Percentiles rank a stretch among this genome's conserved stretches.
Conservation (phyloP, 2,113 vertebrate species). For the Elaphurus davidianus region DNA sequence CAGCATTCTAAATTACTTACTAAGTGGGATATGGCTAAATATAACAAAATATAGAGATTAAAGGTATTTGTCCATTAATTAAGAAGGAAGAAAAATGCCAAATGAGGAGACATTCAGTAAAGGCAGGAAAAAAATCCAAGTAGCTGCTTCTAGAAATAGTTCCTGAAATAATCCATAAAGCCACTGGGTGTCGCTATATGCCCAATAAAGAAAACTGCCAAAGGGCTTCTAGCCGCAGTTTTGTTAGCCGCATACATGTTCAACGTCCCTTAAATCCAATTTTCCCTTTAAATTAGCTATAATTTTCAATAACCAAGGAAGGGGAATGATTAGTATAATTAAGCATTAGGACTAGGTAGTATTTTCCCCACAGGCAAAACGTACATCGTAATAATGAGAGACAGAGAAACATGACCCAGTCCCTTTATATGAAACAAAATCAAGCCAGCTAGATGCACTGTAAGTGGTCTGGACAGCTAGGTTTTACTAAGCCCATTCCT, state of each 20-base stretch:
- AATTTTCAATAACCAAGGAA: slow-evolving; percentile 4
- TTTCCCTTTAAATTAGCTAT: not conserved
- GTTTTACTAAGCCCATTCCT: not conserved
- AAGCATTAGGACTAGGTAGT: not conserved
- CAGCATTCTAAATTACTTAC: not conserved
- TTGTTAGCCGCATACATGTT: not conserved
- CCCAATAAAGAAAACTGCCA: slow-evolving; percentile 52
- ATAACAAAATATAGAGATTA: not conserved
- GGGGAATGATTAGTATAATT: not conserved
- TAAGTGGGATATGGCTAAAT: not conserved
- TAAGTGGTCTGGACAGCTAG: not conserved
- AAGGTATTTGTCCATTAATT: not conserved
- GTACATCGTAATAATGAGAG: not conserved
- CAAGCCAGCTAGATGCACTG: not conserved
- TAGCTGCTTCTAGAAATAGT: not conserved
- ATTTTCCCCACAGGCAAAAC: not conserved
- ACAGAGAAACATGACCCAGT: not conserved
- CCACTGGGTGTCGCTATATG: slow-evolving; percentile 83
- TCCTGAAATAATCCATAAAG: slow-evolving; percentile 57
- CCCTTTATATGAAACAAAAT: not conserved
- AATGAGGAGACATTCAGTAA: slow-evolving; percentile 8
- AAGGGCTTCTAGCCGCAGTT: not conserved
- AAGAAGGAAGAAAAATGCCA: not conserved
- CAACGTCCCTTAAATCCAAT: not conserved
- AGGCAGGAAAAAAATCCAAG: not conserved